phyloP scores from a whole-genome alignment of 2,113 vertebrate genomes.

The Bujurquina vittata region DNA sequence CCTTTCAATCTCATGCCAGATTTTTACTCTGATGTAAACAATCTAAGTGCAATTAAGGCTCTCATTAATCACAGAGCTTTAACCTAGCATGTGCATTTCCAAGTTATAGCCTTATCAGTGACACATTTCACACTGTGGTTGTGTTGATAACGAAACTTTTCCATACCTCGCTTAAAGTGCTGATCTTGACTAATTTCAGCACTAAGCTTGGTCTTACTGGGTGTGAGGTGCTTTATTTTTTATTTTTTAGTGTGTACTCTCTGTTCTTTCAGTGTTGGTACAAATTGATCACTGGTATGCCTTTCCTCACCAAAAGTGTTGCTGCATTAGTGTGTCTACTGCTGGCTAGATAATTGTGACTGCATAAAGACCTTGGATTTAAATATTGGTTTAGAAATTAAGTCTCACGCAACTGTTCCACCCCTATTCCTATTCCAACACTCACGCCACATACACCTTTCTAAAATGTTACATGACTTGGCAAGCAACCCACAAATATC shows the following conservation, averaged over 20 bases:
- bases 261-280: neutral
- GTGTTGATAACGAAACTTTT: neutral
- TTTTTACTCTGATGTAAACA: neutral
- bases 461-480: constrained; percentile 13
- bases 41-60: neutral
- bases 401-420: neutral
- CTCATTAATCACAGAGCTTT: neutral
- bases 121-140: neutral
- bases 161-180: no score
- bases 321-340: neutral
- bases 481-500: constrained; percentile 20
- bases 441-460: neutral
- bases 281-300: neutral
- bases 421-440: neutral
- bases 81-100: neutral
- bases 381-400: neutral
- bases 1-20: neutral
- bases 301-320: neutral
- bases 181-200: neutral
- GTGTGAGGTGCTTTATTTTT: neutral
- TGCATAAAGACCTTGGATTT: neutral
- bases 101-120: neutral
- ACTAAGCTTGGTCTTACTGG: neutral
- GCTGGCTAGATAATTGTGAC: neutral
- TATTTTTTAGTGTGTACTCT: accelerated